Conservation (phyloP, 2,113 vertebrate species). For the Corythornis madagascariensis region DNA sequence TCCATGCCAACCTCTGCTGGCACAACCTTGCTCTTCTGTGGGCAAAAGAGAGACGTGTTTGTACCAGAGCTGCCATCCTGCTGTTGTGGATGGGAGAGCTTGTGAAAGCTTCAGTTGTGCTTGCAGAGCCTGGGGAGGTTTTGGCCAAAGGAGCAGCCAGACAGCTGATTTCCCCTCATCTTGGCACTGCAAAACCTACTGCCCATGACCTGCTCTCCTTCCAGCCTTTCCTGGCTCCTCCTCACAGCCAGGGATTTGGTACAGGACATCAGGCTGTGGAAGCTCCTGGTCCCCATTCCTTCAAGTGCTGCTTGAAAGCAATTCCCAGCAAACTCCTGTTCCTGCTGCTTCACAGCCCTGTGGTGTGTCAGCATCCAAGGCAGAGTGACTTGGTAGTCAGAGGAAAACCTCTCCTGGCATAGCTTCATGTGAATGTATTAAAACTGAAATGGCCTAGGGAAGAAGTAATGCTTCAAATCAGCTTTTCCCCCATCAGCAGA, state of each 20-base stretch:
- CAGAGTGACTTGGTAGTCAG: not conserved
- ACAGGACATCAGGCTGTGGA: not conserved
- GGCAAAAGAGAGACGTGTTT: not conserved
- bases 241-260: not conserved
- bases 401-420: not conserved
- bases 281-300: not conserved
- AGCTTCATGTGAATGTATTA: not conserved
- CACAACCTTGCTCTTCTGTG: not conserved
- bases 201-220: not conserved
- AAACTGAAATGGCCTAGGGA: not conserved
- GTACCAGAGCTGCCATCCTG: not conserved
- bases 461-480: not conserved
- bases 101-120: not conserved
- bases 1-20: accelerated
- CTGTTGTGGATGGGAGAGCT: not conserved
- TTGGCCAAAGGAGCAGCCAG: not conserved
- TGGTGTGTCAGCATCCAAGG: not conserved
- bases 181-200: not conserved
- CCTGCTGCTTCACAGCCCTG: not conserved
- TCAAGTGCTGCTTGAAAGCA: not conserved
- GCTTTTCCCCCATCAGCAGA: not conserved
- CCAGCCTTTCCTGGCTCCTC: not conserved
- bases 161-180: not conserved
- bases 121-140: not conserved
- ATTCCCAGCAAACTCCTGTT: not conserved